Evolutionary conservation across 2,888 invertebrate species (phyloP).

Genomic region (Sinodicranocentrus sp.): DNA sequence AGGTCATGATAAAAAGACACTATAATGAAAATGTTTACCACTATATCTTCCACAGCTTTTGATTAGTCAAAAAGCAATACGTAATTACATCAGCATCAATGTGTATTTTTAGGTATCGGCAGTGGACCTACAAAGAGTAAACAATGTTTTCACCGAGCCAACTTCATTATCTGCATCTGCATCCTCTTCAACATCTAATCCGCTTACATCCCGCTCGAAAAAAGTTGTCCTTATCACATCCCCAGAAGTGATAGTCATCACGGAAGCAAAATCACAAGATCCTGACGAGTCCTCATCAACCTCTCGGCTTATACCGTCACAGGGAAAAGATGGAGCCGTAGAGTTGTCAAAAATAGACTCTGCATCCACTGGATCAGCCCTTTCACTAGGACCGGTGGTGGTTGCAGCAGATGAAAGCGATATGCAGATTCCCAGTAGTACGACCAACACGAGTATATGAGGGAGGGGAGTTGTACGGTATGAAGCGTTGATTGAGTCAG

Average conservation of each 20-base stretch:
- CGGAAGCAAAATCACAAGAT: not conserved
- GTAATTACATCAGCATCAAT: not conserved
- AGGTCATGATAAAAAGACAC: not conserved
- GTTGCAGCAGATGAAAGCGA: too few relatives aligned
- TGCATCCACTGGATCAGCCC: not conserved
- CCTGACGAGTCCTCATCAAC: not conserved
- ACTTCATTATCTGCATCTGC: conserved; percentile 1
- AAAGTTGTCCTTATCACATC: conserved; percentile 27
- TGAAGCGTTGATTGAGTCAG: not conserved
- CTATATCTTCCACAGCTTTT: too few relatives aligned
- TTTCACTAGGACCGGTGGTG: not conserved
- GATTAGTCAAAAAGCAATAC: too few relatives aligned
- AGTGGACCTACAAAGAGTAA: conserved; percentile 51
- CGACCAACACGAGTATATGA: conserved; percentile 35
- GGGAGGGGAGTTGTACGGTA: not conserved
- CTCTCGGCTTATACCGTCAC: not conserved
- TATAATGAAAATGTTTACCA: too few relatives aligned
- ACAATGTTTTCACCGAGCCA: not conserved
- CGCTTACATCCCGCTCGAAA: conserved; percentile 17
- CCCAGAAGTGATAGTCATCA: conserved; percentile 26
- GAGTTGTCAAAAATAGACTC: not conserved
- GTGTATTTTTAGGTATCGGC: conserved; percentile 34
- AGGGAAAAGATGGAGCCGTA: too few relatives aligned
- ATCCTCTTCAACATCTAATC: not conserved
- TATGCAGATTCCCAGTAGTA: too few relatives aligned